phyloP scores from a whole-genome alignment of 2,888 invertebrate genomes.

The Ochropleura plecta region DNA sequence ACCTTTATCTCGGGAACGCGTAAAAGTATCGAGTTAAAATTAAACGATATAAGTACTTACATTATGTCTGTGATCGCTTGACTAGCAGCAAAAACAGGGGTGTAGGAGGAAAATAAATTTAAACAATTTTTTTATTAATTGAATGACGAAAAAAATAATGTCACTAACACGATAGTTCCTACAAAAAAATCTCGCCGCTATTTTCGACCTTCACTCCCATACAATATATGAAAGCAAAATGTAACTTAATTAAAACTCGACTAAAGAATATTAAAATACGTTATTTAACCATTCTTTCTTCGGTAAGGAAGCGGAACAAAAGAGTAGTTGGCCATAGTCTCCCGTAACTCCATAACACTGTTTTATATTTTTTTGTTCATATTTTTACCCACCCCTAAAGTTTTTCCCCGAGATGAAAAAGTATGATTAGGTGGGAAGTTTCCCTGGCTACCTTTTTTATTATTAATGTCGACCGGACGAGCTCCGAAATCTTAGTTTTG shows the following conservation, averaged over 20 bases:
- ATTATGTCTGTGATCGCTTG: background rate
- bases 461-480: conserved; percentile 60
- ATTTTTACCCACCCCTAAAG: conserved; percentile 55
- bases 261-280: conserved; percentile 40
- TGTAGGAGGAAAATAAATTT: background rate
- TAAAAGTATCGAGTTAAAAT: too few relatives aligned
- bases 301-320: conserved; percentile 31
- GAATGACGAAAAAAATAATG: background rate
- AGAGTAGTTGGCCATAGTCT: conserved; percentile 46
- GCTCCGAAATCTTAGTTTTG: conserved; percentile 61
- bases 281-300: conserved; percentile 35
- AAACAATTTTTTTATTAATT: background rate
- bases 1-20: too few relatives aligned
- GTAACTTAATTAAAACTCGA: conserved; percentile 37
- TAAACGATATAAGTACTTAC: too few relatives aligned
- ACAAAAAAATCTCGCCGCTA: background rate
- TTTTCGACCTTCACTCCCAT: background rate
- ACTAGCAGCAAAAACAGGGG: background rate
- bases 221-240: conserved; percentile 8
- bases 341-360: conserved; percentile 51
- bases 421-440: conserved; percentile 69
- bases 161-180: background rate
- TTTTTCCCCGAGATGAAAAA: conserved; percentile 63
- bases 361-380: conserved; percentile 62
- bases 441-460: conserved; percentile 62